phyloP scores from a whole-genome alignment of 2,797 vertebrate species.

The Gouania willdenowi region DNA sequence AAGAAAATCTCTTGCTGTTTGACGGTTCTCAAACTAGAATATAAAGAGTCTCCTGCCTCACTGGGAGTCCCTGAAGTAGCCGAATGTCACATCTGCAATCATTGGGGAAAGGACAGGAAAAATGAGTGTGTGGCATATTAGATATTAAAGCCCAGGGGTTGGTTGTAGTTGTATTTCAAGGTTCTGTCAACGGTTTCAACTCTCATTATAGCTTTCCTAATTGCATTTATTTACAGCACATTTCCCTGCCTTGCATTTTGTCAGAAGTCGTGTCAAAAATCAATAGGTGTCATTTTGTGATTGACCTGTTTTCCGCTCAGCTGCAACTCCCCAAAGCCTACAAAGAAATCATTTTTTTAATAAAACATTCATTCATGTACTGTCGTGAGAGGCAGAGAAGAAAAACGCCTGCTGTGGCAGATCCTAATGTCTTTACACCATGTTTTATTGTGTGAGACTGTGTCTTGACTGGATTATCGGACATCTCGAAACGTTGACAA shows the following conservation, averaged over 20 bases:
- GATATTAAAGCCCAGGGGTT: conserved; percentile 27
- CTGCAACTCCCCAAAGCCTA: conserved; percentile 15
- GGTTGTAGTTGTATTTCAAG: conserved; percentile 44
- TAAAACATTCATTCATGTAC: conserved; percentile 27
- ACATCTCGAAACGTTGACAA: conserved; percentile 13
- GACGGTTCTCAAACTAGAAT: conserved; percentile 57
- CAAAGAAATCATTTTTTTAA: conserved; percentile 18
- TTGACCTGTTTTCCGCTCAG: conserved; percentile 36
- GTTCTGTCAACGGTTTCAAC: conserved; percentile 29
- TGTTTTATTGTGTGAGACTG: conserved; percentile 4
- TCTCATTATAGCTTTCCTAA: conserved; percentile 31
- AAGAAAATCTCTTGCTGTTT: conserved; percentile 46
- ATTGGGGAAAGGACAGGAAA: conserved; percentile 34
- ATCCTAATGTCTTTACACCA: conserved; percentile 31
- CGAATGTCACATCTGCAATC: conserved; percentile 29
- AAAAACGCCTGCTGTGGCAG: not conserved
- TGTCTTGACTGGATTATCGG: conserved; percentile 6
- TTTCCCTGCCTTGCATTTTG: conserved; percentile 24
- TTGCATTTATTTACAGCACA: conserved; percentile 58
- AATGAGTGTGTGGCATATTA: conserved; percentile 30
- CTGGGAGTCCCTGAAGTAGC: conserved; percentile 25
- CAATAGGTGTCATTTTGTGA: conserved; percentile 37
- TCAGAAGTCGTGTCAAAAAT: conserved; percentile 37
- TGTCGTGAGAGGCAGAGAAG: conserved; percentile 6
- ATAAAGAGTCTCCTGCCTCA: conserved; percentile 40